A percentile compares a stretch with the other conserved stretches of the same genome.
Conservation (phyloP, 2,888 invertebrate genomes). For the Omphaloscelis lunosa region DNA sequence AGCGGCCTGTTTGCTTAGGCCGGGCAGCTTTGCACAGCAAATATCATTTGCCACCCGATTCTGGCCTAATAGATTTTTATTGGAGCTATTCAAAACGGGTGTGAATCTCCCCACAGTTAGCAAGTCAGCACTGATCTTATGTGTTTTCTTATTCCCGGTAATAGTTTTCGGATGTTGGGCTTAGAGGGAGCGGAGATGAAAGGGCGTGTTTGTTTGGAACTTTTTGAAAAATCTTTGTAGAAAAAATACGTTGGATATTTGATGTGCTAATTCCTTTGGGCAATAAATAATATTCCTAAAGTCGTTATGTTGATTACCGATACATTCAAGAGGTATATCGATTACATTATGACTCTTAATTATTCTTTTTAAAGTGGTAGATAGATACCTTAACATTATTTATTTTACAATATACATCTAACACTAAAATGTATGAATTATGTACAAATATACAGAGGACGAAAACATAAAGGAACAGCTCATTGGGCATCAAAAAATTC, state of each 20-base stretch:
- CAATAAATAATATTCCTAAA: not conserved
- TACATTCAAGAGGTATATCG: not conserved
- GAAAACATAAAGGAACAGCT: too few species aligned
- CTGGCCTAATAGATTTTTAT: constrained; percentile 78
- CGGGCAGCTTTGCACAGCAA: constrained; percentile 73
- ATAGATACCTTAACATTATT: too few species aligned
- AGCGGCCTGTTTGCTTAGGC: constrained; percentile 78
- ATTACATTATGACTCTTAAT: not conserved
- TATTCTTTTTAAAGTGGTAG: too few species aligned
- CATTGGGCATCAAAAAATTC: too few species aligned
- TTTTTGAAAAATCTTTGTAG: not conserved
- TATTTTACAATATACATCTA: too few species aligned
- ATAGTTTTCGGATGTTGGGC: constrained; percentile 38
- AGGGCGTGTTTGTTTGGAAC: constrained; percentile 15
- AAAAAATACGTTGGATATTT: not conserved
- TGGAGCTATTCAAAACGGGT: constrained; percentile 70
- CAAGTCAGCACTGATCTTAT: constrained; percentile 53
- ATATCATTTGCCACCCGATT: constrained; percentile 80
- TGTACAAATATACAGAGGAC: too few species aligned
- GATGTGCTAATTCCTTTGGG: not conserved
- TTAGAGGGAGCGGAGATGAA: constrained; percentile 7
- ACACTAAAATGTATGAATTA: too few species aligned
- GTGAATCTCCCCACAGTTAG: constrained; percentile 51
- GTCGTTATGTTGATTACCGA: not conserved
- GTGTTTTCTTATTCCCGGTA: constrained; percentile 48